Evolutionary conservation across 2,888 invertebrate genomes (phyloP).

Genomic region (Tinea pellionella): DNA sequence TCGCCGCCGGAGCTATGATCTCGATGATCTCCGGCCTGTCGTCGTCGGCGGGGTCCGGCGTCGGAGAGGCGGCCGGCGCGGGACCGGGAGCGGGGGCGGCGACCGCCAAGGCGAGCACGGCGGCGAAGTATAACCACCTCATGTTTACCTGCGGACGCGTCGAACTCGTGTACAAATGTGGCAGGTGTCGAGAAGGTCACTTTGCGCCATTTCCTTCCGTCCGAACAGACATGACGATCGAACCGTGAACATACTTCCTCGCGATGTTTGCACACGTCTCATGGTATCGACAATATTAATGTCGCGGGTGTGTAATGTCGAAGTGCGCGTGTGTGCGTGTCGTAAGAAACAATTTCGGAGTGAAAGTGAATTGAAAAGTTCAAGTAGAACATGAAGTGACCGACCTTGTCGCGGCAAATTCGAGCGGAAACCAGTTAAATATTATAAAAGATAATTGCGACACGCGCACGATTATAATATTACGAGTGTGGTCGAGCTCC

Average conservation of each 20-base stretch:
- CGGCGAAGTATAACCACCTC: constrained; percentile 5
- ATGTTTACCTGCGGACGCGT: background rate
- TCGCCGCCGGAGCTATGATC: constrained; percentile 61
- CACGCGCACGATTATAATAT: background rate
- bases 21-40: constrained; percentile 59
- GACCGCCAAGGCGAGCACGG: constrained; percentile 17
- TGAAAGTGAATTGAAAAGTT: constrained; percentile 11
- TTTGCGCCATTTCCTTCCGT: background rate
- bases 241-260: background rate
- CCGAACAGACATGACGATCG: background rate
- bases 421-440: constrained; percentile 9
- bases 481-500: too few species aligned
- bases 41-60: constrained; percentile 34
- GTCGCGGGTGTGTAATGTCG: background rate
- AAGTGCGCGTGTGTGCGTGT: background rate
- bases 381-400: constrained; percentile 10
- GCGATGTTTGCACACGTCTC: background rate
- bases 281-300: background rate
- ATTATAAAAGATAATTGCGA: background rate
- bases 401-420: constrained; percentile 5
- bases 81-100: constrained; percentile 24
- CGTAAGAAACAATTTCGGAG: background rate
- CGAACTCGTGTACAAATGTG: background rate
- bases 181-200: background rate
- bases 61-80: constrained; percentile 33